These are phyloP conservation scores for Leucophenga varia DNA, from an alignment of 1,140 invertebrate species.

Conservation along the genomic window DNA sequence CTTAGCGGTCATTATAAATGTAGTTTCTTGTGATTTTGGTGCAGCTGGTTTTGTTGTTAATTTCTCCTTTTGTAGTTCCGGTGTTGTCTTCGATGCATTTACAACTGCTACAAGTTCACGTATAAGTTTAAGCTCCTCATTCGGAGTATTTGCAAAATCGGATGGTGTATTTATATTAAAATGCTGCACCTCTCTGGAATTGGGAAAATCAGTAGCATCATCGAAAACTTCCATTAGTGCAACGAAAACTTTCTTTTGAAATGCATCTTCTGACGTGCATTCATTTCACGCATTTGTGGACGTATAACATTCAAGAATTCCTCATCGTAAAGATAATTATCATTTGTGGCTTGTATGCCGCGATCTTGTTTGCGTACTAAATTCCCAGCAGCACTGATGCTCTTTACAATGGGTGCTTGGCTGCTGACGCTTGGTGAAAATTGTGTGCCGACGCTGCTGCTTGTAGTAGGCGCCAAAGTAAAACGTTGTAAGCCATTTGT, in stretches of 20 bases:
- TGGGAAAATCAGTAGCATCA: conserved; percentile 36
- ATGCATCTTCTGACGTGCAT: conserved; percentile 35
- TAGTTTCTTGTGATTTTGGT: too few species aligned
- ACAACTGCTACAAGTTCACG: conserved; percentile 33
- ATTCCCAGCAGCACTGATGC: too few species aligned
- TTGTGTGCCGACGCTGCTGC: too few species aligned
- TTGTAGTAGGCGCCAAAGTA: too few species aligned
- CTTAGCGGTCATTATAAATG: too few species aligned
- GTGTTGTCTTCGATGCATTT: conserved; percentile 20
- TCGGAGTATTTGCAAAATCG: conserved; percentile 25
- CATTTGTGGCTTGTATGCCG: conserved; percentile 15
- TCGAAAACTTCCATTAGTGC: conserved; percentile 46
- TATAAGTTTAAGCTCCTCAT: conserved; percentile 25
- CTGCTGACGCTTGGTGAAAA: too few species aligned
- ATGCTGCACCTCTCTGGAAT: conserved; percentile 30
- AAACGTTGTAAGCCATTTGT: too few species aligned
- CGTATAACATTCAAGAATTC: conserved; percentile 34
- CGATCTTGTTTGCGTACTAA: too few species aligned
- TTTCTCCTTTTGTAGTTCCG: too few species aligned
- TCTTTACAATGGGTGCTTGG: too few species aligned
- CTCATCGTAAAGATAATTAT: conserved; percentile 23
- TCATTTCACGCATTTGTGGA: conserved; percentile 40
- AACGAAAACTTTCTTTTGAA: conserved; percentile 39
- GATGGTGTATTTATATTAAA: conserved; percentile 43
- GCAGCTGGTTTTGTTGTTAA: too few species aligned